Evolutionary conservation across 2,113 vertebrate species (phyloP), one percentile per base, ranked within the genome.

Genomic region (Pogonocichla stellata): DNA sequence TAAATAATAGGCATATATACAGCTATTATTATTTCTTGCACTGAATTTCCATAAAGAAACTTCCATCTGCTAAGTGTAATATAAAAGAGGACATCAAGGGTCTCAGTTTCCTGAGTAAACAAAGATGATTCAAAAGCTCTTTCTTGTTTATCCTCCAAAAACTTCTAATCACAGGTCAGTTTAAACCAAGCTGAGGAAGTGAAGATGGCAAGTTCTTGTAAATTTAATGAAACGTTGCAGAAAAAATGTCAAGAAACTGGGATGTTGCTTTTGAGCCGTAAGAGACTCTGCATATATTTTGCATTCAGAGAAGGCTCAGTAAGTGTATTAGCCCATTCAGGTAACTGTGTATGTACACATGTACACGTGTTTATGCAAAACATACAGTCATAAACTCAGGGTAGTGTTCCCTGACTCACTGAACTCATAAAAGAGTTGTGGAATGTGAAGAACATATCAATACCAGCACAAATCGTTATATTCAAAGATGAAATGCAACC

Each of bases 11-110:
- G 3, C 0, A 0, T 62, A 50, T 74, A 74, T 79, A 18, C 8
- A 54, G 57, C 18, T 31, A 20, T 53, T 79, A 38, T 74, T 77
- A 29, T 8, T 33, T 53, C 36, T 83, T 75, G 11, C 19, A 33
- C 6, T 71, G 45, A 54, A 74, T 14, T 22, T 45, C 29, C 28
- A 12, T 28, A 45, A 18, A 25, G 12, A 5, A 87, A 5, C 4
- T 66, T 9, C 14, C 1, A 2, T 40, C 38, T 29, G 2, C 5
- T 8, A 50, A 8, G 5, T 54, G 12, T 8, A 58, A 8, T 38
- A 43, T 38, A 43, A 57, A 77, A 47, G 1, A 3, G 1, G 5
- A 48, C 12, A 48, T 1, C 3, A 22, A n/a, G 5, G 2, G 47
- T 42, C 15, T 81, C 1, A 0, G 9, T 50, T 84, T 62, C 57